Evolutionary conservation across 64 coral and sea anemone species (phyloP).

Genomic region (Stichodactyla mertensii): DNA sequence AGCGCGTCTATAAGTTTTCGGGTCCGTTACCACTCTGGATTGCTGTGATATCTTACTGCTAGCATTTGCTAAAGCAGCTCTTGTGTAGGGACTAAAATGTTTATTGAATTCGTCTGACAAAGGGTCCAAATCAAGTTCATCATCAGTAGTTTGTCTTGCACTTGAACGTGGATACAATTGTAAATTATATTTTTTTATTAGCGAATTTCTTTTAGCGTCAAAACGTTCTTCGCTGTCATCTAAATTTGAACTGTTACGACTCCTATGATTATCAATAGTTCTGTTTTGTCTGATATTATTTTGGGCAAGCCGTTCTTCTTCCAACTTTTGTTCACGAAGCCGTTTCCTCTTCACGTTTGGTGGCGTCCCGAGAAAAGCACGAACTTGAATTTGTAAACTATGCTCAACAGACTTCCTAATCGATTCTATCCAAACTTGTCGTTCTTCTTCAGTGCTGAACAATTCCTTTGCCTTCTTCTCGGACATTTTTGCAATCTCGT

Average conservation of each 20-base stretch:
- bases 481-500: constrained; percentile 61
- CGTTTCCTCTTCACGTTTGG: constrained; percentile 60
- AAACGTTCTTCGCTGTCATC: not conserved
- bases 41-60: not conserved
- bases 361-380: constrained; percentile 63
- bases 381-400: constrained; percentile 71
- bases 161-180: not conserved
- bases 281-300: not conserved
- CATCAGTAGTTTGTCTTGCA: not conserved
- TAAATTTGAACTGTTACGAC: not conserved
- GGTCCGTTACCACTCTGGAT: not conserved
- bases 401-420: constrained; percentile 81
- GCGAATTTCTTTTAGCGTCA: not conserved
- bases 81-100: constrained; percentile 47
- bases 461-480: constrained; percentile 78
- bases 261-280: not conserved
- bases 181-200: not conserved
- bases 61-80: constrained; percentile 56
- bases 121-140: constrained; percentile 48
- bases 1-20: constrained; percentile 49
- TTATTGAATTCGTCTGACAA: constrained; percentile 53
- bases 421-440: constrained; percentile 54
- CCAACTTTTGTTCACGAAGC: constrained; percentile 42
- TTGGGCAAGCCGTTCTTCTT: constrained; percentile 31
- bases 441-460: constrained; percentile 66